Evolutionary conservation across 2,888 invertebrate genomes (phyloP).

Genomic region (Cheilosia pagana): DNA sequence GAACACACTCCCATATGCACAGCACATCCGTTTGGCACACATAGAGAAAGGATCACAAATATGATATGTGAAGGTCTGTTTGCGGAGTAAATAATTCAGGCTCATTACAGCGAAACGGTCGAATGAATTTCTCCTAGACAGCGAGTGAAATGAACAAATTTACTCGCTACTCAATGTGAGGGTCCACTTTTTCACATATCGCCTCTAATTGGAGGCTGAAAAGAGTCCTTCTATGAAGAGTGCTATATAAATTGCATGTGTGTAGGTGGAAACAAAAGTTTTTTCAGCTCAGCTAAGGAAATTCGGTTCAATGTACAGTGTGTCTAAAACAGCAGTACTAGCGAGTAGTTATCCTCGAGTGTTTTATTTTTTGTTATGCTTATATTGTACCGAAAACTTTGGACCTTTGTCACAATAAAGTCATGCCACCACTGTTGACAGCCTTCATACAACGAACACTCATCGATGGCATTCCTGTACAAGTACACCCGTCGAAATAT

Average conservation of each 20-base stretch:
- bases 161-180: constrained; percentile 35
- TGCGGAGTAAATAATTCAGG: constrained; percentile 39
- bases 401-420: no score
- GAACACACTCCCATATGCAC: background rate
- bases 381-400: no score
- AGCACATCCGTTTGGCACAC: constrained; percentile 3
- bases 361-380: no score
- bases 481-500: no score
- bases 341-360: no score
- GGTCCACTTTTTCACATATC: constrained; percentile 42
- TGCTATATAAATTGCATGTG: background rate
- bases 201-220: constrained; percentile 45
- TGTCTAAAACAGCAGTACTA: background rate
- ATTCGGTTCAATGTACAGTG: constrained; percentile 1
- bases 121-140: constrained; percentile 24
- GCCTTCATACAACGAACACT: no score
- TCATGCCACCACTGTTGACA: no score
- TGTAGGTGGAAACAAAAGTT: background rate
- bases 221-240: constrained; percentile 12
- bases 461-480: no score
- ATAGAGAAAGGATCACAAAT: constrained; percentile 1
- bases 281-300: constrained; percentile 17
- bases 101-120: constrained; percentile 49
- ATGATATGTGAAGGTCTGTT: constrained; percentile 45
- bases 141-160: constrained; percentile 28